These are phyloP conservation scores for Morus bassanus DNA, from an alignment of 2,797 vertebrate genomes.

Conservation along the genomic window DNA sequence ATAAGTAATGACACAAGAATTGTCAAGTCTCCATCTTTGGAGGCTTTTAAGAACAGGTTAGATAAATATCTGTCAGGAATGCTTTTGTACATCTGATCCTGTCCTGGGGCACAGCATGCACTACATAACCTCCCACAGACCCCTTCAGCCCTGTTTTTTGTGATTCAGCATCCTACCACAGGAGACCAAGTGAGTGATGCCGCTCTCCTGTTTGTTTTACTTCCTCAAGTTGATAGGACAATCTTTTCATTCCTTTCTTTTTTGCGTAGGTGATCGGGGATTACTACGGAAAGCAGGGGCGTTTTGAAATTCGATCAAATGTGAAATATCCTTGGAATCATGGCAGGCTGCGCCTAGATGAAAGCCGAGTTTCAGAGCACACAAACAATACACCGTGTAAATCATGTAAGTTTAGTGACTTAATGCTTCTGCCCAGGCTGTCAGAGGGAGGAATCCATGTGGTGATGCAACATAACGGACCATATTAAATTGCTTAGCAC, in stretches of 20 bases:
- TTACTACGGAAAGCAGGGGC: constrained; percentile 89
- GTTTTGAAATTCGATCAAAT: constrained; percentile 83
- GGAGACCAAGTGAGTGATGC: background rate
- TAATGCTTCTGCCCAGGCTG: background rate
- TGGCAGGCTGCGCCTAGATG: constrained; percentile 75
- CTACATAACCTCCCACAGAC: background rate
- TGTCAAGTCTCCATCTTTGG: background rate
- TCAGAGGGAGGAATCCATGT: background rate
- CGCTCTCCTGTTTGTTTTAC: background rate
- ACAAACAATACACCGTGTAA: constrained; percentile 75
- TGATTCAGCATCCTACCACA: background rate
- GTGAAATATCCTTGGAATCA: constrained; percentile 85
- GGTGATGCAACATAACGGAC: background rate
- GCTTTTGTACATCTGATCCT: background rate
- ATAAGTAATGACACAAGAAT: background rate
- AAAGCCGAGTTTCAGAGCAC: constrained; percentile 72
- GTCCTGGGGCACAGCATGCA: background rate
- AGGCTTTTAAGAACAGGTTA: background rate
- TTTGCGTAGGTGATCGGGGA: constrained; percentile 86
- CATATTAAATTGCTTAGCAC: background rate
- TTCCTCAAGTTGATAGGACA: background rate
- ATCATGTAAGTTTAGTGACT: constrained; percentile 78
- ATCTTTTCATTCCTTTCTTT: background rate
- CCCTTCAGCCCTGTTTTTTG: background rate
- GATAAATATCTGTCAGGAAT: constrained; percentile 27